phyloP scores from a whole-genome alignment of 2,888 invertebrate genomes.

The Brachypalpus laphriformis region DNA sequence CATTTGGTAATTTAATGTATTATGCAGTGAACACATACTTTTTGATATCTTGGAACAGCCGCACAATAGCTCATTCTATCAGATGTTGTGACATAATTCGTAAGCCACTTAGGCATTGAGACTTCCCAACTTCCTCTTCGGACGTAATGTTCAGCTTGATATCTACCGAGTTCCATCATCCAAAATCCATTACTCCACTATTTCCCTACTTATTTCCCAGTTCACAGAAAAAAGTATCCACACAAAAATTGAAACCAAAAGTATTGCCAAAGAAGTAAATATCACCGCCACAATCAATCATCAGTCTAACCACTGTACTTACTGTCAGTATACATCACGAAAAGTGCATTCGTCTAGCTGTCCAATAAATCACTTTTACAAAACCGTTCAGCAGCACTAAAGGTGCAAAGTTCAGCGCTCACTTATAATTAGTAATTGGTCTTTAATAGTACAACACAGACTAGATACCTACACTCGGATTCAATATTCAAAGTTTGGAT shows the following conservation, averaged over 20 bases:
- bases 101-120: no score
- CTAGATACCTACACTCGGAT: not conserved
- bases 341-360: slow-evolving; percentile 62
- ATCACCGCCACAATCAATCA: slow-evolving; percentile 52
- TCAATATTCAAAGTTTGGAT: slow-evolving; percentile 26
- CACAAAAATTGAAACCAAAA: slow-evolving; percentile 27
- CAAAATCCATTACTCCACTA: no score
- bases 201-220: no score
- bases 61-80: no score
- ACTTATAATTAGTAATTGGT: slow-evolving; percentile 55
- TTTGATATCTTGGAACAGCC: no score
- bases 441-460: not conserved
- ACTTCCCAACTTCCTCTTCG: no score
- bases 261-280: slow-evolving; percentile 46
- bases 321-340: slow-evolving; percentile 60
- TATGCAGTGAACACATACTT: no score
- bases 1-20: no score
- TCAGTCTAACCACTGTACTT: slow-evolving; percentile 57
- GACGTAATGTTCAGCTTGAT: no score
- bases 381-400: slow-evolving; percentile 47
- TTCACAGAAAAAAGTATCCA: not conserved
- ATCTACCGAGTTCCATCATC: no score
- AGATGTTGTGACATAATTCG: no score
- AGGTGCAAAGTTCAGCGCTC: slow-evolving; percentile 64
- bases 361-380: slow-evolving; percentile 70